A percentile compares a stretch with the other conserved stretches of the same genome.
Evolutionary conservation across 2,113 vertebrate species (phyloP).

Genomic region (Phalacrocorax carbo): DNA sequence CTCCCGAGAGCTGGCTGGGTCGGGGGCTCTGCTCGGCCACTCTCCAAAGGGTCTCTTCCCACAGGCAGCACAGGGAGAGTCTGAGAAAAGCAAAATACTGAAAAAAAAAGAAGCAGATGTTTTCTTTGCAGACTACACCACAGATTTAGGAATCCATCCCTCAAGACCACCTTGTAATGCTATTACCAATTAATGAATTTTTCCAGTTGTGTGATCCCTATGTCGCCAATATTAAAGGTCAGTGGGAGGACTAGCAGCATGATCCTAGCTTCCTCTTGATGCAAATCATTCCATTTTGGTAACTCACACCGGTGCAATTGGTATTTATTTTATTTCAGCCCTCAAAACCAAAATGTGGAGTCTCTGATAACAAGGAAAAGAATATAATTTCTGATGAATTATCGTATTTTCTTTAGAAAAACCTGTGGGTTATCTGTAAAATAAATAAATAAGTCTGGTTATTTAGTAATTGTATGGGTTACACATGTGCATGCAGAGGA

Average conservation of each 20-base stretch:
- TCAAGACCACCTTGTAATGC: not conserved
- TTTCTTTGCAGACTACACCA: not conserved
- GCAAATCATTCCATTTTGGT: not conserved
- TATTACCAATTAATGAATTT: not conserved
- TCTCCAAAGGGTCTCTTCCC: not conserved
- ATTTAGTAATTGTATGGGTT: not conserved
- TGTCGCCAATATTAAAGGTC: not conserved
- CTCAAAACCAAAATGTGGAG: not conserved
- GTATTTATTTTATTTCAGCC: not conserved
- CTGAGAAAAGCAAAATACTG: not conserved
- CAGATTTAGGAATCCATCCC: not conserved
- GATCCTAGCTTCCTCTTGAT: not conserved
- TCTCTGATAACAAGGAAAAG: not conserved
- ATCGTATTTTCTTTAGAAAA: not conserved
- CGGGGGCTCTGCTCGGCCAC: not conserved
- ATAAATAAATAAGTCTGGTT: not conserved
- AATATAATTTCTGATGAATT: not conserved
- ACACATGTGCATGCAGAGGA: not conserved
- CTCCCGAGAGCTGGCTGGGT: not conserved
- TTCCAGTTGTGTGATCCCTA: not conserved
- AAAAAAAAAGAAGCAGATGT: not conserved
- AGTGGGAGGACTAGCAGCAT: not conserved
- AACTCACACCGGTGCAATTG: not conserved
- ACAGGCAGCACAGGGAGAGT: not conserved
- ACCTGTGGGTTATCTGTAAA: not conserved